Base-by-base conservation (phyloP, 2,888 invertebrate genomes). In the Zaprionus bogoriensis region DNA sequence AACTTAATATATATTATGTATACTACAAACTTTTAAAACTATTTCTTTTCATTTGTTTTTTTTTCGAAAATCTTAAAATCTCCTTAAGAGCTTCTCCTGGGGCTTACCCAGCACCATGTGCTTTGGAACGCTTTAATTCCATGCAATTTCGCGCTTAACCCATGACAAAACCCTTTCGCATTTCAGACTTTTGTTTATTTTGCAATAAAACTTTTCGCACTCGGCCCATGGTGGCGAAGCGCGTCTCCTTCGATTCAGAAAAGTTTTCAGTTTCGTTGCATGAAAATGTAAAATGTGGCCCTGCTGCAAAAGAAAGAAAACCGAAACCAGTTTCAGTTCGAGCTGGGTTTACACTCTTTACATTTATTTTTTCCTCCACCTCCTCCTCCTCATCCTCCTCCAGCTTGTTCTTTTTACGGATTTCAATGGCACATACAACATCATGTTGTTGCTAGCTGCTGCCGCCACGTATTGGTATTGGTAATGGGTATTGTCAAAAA, bases 401-500 rank as follows among this genome's bases (percentile, higher is more conserved):
- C 62, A 60, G 17, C 45, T 60, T 32, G 60, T 60, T 74, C 63
- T 65, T 60, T 67, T 74, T 77, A 54, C 74, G 69, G 58, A 60
- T 84, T 78, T 81, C 85, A 85, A 85, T 85, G 79, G 85, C 78
- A 78, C 84, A 74, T 83, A 67, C 55, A 74, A 60, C 57, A 28
- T 69, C 57, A 52, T 68, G 64, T 64, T 61, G 67, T 77, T 57
- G 62, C 48, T 54, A 19, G 25, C 50, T 14, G 30, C 9, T 9
- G 30, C 3, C 17, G 5, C 2, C 27, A 39, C 12, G 28, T 20
- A 47, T 50, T 48, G 61, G 27, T 44, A n/a, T n/a, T n/a, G n/a
- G n/a, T n/a, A n/a, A n/a, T n/a, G n/a, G n/a, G n/a, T n/a, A 60
- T 72, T 72, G 72, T 55, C 46, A 44, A 67, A 61, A 66, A 22